Evolutionary conservation across 2,888 invertebrate species (phyloP), one percentile per base, ranked within the genome.

Genomic region (Noctua comes): DNA sequence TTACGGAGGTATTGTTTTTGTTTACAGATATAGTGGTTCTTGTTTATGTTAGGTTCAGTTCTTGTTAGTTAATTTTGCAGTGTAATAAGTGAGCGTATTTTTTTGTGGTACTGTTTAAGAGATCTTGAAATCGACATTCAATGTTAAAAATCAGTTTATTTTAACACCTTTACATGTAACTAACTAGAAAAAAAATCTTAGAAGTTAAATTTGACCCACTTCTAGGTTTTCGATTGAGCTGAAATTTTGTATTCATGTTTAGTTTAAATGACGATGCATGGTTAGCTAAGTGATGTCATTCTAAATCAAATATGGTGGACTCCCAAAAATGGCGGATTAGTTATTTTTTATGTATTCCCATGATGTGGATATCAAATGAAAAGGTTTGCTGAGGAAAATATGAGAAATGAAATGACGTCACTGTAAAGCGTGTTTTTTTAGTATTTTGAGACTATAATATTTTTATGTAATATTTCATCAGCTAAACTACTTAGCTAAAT

Each of bases 1-100:
- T 48, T 48, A 48, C 7, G 16, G 43, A 59, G 43, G 46, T 75
- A 43, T 62, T 73, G 62, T 81, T 77, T 76, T 81, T 82, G 57
- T 69, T 65, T n/a, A 62, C 4, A 66, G 8, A 83, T 18, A 48
- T 10, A 57, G 16, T 11, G 2, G 16, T 1, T 16, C 43, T 64
- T 31, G 13, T 66, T 65, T 16, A n/a, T 1, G 13, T 27, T 18
- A 13, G 4, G 18, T 62, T 18, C 62, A 18, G 36, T 71, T 18
- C 2, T 59, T 16, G 27, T 51, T 31, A 43, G 46, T 27, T 43
- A 24, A 21, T 66, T 54, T 31, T 51, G 1, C 8, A 48, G 24
- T 36, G 16, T 46, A 43, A 31, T 51, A 1, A 16, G 8, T 36
- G n/a, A 24, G 5, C 31, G 8, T n/a, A 27, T 62, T 21, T 76